Percentiles rank a stretch among this genome's conserved stretches.
phyloP scores from a whole-genome alignment of 1,140 invertebrate genomes.

The Ganaspis sp. region DNA sequence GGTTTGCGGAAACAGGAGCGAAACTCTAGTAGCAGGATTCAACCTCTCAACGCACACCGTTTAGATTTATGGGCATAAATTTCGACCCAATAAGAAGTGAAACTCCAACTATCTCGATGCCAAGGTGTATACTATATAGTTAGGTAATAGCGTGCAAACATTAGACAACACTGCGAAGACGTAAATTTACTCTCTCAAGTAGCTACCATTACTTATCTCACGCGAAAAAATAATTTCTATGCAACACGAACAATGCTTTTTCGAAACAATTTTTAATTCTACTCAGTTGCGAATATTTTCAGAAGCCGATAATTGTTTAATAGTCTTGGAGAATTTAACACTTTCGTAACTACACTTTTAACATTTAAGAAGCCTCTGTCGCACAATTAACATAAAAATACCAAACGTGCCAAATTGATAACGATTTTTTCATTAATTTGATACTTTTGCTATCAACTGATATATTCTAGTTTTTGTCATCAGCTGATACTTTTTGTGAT shows the following conservation, averaged over 20 bases:
- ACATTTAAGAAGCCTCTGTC: no score
- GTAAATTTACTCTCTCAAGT: conserved; percentile 12
- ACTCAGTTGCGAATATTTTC: no score
- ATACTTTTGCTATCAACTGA: no score
- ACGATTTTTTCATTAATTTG: no score
- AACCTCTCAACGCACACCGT: conserved; percentile 64
- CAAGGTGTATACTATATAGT: conserved; percentile 16
- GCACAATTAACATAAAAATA: no score
- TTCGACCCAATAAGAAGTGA: conserved; percentile 67
- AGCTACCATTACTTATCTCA: conserved; percentile 21
- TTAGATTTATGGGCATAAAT: conserved; percentile 70
- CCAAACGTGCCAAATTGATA: no score
- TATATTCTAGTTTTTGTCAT: no score
- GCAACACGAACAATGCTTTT: not conserved
- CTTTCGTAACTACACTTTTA: no score
- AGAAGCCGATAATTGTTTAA: no score
- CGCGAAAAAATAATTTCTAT: not conserved
- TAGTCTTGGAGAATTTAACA: no score
- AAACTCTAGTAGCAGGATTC: conserved; percentile 58
- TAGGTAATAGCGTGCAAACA: conserved; percentile 23
- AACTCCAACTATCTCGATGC: conserved; percentile 56
- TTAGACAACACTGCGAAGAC: conserved; percentile 19
- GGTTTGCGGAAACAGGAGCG: conserved; percentile 30
- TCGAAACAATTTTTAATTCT: no score
- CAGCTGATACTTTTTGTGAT: no score